Base-by-base conservation (phyloP, 2,888 invertebrate genomes). In the Polyommatus icarus region DNA sequence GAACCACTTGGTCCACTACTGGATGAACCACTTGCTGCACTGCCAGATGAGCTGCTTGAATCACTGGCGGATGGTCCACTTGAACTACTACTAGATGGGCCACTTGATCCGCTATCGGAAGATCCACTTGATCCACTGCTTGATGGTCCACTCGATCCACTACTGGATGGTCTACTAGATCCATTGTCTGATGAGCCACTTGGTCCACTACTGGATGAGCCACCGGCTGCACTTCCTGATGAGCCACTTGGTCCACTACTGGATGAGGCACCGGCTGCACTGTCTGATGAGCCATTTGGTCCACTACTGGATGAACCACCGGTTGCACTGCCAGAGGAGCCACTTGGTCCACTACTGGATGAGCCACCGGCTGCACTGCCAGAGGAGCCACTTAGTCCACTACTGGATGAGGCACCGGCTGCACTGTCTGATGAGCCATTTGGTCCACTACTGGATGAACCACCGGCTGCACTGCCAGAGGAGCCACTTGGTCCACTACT, bases 31-130 rank as follows among this genome's bases (percentile, higher is more conserved):
- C n/a, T n/a, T 40, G 79, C 36, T 20, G 77, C 24, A 8, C 80
- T 81, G 6, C 75, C 12, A 0, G 80, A 81, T 57, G 79, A 82
- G 10, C 76, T 32, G 2, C 12, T 10, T 46, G 46, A 12, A 10
- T 10, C 46, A 46, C 46, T 46, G 46, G 10, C 12, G 46, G 46
- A 46, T 46, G 46, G 12, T 7, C 46, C 46, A 46, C 46, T 46
- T 1, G 10, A 7, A 4, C 15, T 18, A 15, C 36, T 76, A 12
- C 46, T 24, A 0, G 76, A 24, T 1, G 78, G 61, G 3, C 57
- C 67, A 50, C 32, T 67, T 1, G 71, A 10, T 1, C 71, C 40
- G 12, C 7, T 71, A 15, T 36, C 54, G 1, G 78, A 29, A 0
- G 72, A 40, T 0, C 59, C 73, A 7, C 79, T 81, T 76, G 82